Percentiles rank a stretch among this genome's conserved stretches.
These are phyloP conservation scores for Deroplatys truncata DNA, from an alignment of 2,888 invertebrate species.

Conservation along the genomic window DNA sequence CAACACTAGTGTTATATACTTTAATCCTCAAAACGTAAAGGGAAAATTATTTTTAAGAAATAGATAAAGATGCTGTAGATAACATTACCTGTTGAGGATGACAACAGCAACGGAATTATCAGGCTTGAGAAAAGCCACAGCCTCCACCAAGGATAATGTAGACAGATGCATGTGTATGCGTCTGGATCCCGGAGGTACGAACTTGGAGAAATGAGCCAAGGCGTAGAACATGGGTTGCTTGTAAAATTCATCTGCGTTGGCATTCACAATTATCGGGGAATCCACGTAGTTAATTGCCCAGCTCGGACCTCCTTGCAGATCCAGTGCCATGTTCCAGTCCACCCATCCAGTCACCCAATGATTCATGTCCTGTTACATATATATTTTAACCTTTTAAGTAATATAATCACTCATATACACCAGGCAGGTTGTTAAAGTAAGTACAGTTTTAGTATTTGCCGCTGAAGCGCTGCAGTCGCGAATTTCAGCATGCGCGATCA, in stretches of 20 bases:
- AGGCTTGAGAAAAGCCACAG: slow-evolving; percentile 19
- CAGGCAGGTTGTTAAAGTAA: too few relatives aligned
- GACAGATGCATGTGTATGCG: background rate
- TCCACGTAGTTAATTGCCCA: slow-evolving; percentile 77
- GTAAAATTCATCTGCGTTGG: slow-evolving; percentile 65
- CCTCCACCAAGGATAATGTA: background rate
- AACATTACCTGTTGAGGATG: slow-evolving; percentile 14
- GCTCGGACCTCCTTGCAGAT: slow-evolving; percentile 73
- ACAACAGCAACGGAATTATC: slow-evolving; percentile 17
- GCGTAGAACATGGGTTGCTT: slow-evolving; percentile 74
- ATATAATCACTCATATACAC: too few relatives aligned
- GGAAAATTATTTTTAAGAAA: too few relatives aligned
- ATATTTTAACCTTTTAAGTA: too few relatives aligned
- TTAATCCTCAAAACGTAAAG: too few relatives aligned
- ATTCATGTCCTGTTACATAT: slow-evolving; percentile 52
- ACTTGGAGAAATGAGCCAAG: slow-evolving; percentile 24
- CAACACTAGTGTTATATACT: too few relatives aligned
- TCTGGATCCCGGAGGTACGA: slow-evolving; percentile 18
- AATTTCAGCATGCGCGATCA: too few relatives aligned
- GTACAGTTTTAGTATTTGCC: too few relatives aligned
- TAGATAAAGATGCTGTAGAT: background rate
- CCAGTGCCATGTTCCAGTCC: slow-evolving; percentile 84
- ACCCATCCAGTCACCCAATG: slow-evolving; percentile 79
- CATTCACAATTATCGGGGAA: slow-evolving; percentile 67
- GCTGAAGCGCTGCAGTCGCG: too few relatives aligned